A percentile compares a stretch with the other conserved stretches of the same genome.
Evolutionary conservation across 2,113 vertebrate species (phyloP).

Genomic region (Nycticorax nycticorax): DNA sequence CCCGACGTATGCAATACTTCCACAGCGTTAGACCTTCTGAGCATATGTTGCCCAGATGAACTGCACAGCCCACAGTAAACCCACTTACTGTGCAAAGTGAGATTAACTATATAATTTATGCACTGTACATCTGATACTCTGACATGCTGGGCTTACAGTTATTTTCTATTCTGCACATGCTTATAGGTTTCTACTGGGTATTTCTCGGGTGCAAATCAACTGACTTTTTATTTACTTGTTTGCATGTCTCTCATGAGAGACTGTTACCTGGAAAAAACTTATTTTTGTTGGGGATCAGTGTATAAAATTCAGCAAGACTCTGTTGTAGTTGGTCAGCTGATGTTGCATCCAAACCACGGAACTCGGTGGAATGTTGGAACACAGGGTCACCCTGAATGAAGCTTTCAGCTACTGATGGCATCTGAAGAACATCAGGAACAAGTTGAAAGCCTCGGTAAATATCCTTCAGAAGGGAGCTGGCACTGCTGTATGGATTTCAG

Average conservation of each 20-base stretch:
- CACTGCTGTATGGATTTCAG: not conserved
- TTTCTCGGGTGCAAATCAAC: not conserved
- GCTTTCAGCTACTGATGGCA: not conserved
- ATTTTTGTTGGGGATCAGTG: not conserved
- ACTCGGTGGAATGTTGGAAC: not conserved
- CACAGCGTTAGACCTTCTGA: not conserved
- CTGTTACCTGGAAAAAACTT: not conserved
- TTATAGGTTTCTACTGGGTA: not conserved
- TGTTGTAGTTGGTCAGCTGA: not conserved
- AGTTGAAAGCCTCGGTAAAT: not conserved
- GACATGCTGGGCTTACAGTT: not conserved
- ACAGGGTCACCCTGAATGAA: not conserved
- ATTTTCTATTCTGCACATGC: not conserved
- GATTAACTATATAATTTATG: conserved; percentile 1
- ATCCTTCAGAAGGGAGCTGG: not conserved
- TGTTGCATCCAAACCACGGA: not conserved
- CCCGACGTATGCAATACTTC: not conserved
- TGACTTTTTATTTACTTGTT: not conserved
- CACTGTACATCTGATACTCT: not conserved
- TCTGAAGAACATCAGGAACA: not conserved
- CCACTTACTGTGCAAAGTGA: not conserved
- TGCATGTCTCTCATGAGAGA: not conserved
- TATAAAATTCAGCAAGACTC: not conserved
- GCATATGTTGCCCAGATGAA: conserved; percentile 47
- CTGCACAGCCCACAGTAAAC: not conserved